phyloP scores from a whole-genome alignment of 92 coral and sea anemone genomes.

The Meandrina meandrites region DNA sequence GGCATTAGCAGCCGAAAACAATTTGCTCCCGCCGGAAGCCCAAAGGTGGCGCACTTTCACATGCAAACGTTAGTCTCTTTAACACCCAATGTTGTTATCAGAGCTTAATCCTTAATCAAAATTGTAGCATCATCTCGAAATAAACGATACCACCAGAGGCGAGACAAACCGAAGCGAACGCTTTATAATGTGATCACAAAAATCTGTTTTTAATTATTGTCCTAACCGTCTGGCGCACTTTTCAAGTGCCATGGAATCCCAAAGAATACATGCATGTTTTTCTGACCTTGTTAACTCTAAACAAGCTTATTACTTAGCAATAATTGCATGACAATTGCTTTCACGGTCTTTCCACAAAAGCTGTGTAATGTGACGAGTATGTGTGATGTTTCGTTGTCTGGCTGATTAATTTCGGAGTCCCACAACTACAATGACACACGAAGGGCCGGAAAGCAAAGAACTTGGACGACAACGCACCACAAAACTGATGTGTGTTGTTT shows the following conservation, averaged over 20 bases:
- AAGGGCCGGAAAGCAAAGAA: background rate
- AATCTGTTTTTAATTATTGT: conserved; percentile 5
- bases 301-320: conserved; percentile 46
- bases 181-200: conserved; percentile 3
- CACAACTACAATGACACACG: background rate
- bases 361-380: conserved; percentile 7
- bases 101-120: conserved; percentile 40
- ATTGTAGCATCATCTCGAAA: conserved; percentile 30
- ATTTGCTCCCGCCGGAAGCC: conserved; percentile 29
- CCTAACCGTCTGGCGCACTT: background rate
- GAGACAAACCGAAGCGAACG: background rate
- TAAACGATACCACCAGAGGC: conserved; percentile 36
- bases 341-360: conserved; percentile 18
- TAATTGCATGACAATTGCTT: conserved; percentile 40
- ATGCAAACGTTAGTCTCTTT: conserved; percentile 17
- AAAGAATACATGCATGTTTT: conserved; percentile 32
- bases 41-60: conserved; percentile 22
- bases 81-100: conserved; percentile 32
- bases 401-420: background rate
- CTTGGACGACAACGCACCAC: background rate
- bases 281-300: conserved; percentile 38
- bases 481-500: conserved; percentile 2
- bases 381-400: background rate
- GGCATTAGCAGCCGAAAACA: background rate
- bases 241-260: conserved; percentile 24